These are phyloP conservation scores for Xerus rutilus DNA, from an alignment of 2,797 vertebrate species.

Conservation along the genomic window DNA sequence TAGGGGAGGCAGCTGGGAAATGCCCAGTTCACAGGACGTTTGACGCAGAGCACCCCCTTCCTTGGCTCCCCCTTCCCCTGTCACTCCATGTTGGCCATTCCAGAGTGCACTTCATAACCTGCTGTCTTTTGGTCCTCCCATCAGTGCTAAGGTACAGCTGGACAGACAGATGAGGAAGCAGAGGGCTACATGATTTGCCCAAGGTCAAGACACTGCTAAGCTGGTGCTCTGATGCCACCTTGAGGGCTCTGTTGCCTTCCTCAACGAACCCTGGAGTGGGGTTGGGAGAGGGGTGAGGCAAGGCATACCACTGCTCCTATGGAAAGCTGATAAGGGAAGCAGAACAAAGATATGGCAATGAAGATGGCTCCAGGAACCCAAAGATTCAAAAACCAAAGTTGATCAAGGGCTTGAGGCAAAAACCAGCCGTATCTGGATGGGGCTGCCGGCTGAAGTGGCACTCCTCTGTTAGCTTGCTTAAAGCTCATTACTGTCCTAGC, in stretches of 20 bases:
- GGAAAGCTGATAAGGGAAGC: not conserved
- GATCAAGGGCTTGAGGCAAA: not conserved
- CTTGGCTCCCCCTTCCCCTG: rapidly evolving
- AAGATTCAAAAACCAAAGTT: not conserved
- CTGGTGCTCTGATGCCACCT: not conserved
- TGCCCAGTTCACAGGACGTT: not conserved
- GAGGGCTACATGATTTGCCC: not conserved
- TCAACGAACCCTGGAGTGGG: not conserved
- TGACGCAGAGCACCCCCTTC: not conserved
- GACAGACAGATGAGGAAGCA: not conserved
- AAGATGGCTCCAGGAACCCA: slow-evolving; percentile 25
- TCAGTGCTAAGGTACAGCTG: not conserved
- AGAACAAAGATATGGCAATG: not conserved
- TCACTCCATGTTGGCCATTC: not conserved
- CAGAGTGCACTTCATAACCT: not conserved
- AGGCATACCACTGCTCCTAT: not conserved
- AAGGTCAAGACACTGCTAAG: not conserved
- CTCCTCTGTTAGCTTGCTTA: not conserved
- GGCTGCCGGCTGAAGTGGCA: not conserved
- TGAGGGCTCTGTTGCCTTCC: not conserved
- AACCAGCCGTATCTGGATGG: not conserved
- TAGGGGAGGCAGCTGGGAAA: not conserved
- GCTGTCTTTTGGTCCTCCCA: not conserved
- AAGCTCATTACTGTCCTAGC: not conserved
- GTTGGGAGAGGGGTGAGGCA: not conserved